Evolutionary conservation across 2,113 vertebrate genomes (phyloP).

Genomic region (Chaenocephalus aceratus): DNA sequence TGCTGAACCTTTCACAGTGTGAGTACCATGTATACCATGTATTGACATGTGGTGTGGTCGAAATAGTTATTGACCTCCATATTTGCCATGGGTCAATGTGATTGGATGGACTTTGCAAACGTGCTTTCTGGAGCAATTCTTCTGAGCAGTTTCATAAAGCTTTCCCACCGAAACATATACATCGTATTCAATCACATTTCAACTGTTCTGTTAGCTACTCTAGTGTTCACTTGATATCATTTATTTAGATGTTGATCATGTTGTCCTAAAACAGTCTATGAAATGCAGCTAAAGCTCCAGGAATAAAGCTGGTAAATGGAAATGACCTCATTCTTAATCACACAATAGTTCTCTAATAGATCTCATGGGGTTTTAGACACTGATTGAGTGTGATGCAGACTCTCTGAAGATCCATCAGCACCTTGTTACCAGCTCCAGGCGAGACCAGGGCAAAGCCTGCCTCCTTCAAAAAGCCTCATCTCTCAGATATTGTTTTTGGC

Average conservation of each 20-base stretch:
- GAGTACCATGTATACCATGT: background rate
- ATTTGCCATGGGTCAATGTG: no score
- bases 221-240: background rate
- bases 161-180: no score
- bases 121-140: no score
- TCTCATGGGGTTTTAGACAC: no score
- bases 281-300: background rate
- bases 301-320: background rate
- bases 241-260: background rate
- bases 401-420: background rate
- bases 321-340: background rate
- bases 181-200: background rate
- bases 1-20: slow-evolving; percentile 5
- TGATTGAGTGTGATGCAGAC: background rate
- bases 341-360: background rate
- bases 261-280: background rate
- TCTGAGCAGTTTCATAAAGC: no score
- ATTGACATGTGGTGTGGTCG: background rate
- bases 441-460: slow-evolving; percentile 8
- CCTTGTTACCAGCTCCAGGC: slow-evolving; percentile 23
- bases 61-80: no score
- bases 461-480: slow-evolving; percentile 43
- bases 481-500: slow-evolving; percentile 55
- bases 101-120: no score
- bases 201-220: background rate